Evolutionary conservation across 1,140 invertebrate genomes (phyloP).

Genomic region (Pseudomyrmex flavicornis): DNA sequence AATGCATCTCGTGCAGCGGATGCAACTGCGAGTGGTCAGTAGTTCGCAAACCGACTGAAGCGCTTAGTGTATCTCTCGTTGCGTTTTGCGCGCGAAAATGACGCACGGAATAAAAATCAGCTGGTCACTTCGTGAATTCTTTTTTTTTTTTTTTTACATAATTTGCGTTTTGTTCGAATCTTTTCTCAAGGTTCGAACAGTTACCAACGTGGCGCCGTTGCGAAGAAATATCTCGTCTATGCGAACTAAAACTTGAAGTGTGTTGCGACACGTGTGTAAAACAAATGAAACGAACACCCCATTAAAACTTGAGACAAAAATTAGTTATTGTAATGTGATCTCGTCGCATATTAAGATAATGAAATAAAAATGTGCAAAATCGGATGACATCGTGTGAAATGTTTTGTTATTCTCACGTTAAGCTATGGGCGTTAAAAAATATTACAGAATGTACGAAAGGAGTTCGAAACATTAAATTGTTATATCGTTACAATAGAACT

Average conservation of each 20-base stretch:
- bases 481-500: too few species aligned
- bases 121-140: slow-evolving; percentile 12
- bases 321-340: slow-evolving; percentile 7
- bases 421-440: too few species aligned
- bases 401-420: not conserved
- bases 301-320: not conserved
- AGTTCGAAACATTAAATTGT: too few species aligned
- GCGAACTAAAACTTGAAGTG: not conserved
- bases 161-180: slow-evolving; percentile 47
- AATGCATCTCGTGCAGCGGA: slow-evolving; percentile 83
- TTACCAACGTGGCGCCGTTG: slow-evolving; percentile 13
- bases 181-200: slow-evolving; percentile 40
- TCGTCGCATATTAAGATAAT: not conserved
- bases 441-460: too few species aligned
- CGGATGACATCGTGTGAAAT: not conserved
- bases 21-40: slow-evolving; percentile 83
- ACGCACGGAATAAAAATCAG: slow-evolving; percentile 46
- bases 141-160: slow-evolving; percentile 6
- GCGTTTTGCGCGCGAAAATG: slow-evolving; percentile 55
- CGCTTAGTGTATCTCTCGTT: slow-evolving; percentile 76
- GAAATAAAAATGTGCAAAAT: not conserved
- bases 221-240: slow-evolving; percentile 1
- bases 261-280: not conserved
- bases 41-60: slow-evolving; percentile 80
- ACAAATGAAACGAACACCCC: not conserved